These are phyloP conservation scores for Drosophila flavopinicola DNA, from an alignment of 2,888 invertebrate genomes.

Conservation along the genomic window DNA sequence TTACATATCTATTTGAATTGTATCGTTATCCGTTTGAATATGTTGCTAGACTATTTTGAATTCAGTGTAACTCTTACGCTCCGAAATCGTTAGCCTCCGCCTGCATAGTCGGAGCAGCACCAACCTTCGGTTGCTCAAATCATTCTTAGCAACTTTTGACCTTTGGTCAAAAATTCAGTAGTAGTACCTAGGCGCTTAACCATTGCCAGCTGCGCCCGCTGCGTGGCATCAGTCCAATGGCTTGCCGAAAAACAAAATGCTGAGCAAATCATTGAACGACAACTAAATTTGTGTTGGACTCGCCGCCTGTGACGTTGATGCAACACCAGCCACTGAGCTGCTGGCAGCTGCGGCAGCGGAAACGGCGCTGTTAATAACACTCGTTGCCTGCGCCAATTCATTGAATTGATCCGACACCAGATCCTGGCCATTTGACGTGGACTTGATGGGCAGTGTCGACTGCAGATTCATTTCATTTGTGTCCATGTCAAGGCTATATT, in stretches of 20 bases:
- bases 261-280: conserved; percentile 82
- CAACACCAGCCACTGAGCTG: conserved; percentile 44
- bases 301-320: conserved; percentile 68
- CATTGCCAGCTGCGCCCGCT: conserved; percentile 21
- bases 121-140: conserved; percentile 70
- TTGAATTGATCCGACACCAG: conserved; percentile 13
- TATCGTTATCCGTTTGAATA: conserved; percentile 34
- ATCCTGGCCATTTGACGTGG: conserved; percentile 44
- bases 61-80: conserved; percentile 32
- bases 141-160: conserved; percentile 51
- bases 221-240: conserved; percentile 66
- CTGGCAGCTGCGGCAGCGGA: conserved; percentile 29
- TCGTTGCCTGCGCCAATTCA: conserved; percentile 38
- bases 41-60: conserved; percentile 51
- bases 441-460: conserved; percentile 28
- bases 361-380: conserved; percentile 23
- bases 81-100: conserved; percentile 19
- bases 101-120: conserved; percentile 59
- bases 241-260: conserved; percentile 82
- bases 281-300: conserved; percentile 82
- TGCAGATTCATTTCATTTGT: conserved; percentile 36
- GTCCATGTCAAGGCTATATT: conserved; percentile 50
- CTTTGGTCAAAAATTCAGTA: conserved; percentile 69
- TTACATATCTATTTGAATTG: conserved; percentile 30
- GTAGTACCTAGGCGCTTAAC: conserved; percentile 44